Base-by-base conservation (phyloP, 2,888 invertebrate species). In the Zygogramma bicolorata region DNA sequence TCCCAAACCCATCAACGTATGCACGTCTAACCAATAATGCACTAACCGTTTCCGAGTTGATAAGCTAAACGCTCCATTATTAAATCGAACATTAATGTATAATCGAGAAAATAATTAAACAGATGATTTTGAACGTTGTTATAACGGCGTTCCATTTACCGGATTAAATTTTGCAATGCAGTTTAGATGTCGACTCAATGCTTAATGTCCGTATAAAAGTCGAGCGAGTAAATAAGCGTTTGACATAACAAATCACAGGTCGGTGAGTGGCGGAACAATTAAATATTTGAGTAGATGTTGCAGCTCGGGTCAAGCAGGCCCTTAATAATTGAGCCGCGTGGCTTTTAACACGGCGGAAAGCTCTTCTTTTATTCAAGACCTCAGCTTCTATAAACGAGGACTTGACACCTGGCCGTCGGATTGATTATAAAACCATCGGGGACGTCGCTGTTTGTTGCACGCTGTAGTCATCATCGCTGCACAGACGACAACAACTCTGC, bases 351-450 rank as follows among this genome's bases (percentile, higher is more conserved):
- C 87, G 83, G 86, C 85, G 84, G 84, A 83, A 84, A 84, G 80
- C 86, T 86, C 82, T 84, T 87, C 87, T 87, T 87, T 87, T 87
- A 87, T 87, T 86, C 87, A 87, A 80, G 78, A 86, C 84, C 85
- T 85, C 81, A 84, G 86, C 85, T 86, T 85, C 86, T 84, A 85
- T 85, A 86, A 86, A 86, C 86, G 86, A 84, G 85, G 85, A 86
- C 86, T 86, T 87, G 87, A 87, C 87, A 87, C 87, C 86, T 86
- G 82, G 84, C 84, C 84, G 79, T 82, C 81, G 84, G 85, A 85
- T 85, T 86, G 86, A 86, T 86, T 85, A 85, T 85, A 84, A 84
- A 85, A 83, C 85, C 84, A 81, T 83, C 77, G 84, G 84, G 84
- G 53, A 25, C 60, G 20, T 40, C 74, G 65, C 79, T 75, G 77